Conservation (phyloP, 2,797 vertebrate species). For the Hydrophis major region DNA sequence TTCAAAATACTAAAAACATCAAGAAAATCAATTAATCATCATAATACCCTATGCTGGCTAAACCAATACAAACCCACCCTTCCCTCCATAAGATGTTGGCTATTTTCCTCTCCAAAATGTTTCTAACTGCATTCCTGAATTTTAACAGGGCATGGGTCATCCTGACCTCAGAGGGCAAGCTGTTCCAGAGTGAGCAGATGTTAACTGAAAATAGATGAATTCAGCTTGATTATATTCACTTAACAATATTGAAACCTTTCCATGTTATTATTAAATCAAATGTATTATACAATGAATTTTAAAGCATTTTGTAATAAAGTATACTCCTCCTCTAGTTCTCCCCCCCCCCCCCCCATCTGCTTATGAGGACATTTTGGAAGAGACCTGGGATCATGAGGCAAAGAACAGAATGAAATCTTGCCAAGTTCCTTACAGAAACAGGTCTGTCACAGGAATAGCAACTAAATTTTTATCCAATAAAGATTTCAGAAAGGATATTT, state of each 20-base stretch:
- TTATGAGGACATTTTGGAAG: not conserved
- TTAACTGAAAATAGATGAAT: not conserved
- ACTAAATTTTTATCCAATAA: not conserved
- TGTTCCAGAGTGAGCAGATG: not conserved
- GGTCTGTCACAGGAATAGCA: not conserved
- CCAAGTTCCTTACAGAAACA: not conserved
- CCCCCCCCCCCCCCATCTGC: not conserved
- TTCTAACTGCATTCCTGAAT: not conserved
- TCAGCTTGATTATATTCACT: not conserved
- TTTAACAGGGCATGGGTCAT: not conserved
- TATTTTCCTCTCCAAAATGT: not conserved
- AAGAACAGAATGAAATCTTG: not conserved
- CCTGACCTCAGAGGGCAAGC: not conserved
- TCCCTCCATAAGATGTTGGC: not conserved
- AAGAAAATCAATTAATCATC: not conserved
- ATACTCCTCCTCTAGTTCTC: not conserved
- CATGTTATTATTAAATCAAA: conserved; percentile 25
- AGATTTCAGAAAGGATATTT: conserved; percentile 75
- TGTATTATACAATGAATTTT: conserved; percentile 36
- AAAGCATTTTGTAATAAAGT: conserved; percentile 31
- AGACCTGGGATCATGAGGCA: not conserved
- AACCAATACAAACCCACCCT: not conserved
- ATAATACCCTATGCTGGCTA: not conserved
- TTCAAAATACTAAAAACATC: not conserved
- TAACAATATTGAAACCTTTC: not conserved